Evolutionary conservation across 53 echinoderm and acorn worm genomes (phyloP), one percentile per base, ranked within the genome.

Genomic region (Echinometra lucunter): DNA sequence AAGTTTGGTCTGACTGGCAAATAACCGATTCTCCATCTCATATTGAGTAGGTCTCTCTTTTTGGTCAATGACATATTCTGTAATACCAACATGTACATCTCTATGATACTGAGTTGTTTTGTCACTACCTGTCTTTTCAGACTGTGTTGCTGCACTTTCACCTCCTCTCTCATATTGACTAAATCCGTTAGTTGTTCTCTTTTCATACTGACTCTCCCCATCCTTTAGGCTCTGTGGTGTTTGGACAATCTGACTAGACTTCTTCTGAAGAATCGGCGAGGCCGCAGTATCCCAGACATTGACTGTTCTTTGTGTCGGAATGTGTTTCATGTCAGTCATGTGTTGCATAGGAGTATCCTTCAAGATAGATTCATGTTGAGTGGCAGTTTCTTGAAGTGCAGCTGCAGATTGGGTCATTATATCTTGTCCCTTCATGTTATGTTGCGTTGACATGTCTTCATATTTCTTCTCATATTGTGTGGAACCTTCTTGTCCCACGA

Each of bases 101-200:
- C 23, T 23, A 21, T 66, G 23, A 5, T 66, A 27, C 18, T 88
- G 88, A 23, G 27, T 35, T 35, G 74, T 53, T 2, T 0, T 53
- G 9, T 53, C 53, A 53, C 53, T 53, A 53, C 1, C 6, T 74
- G 34, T 74, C 37, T 11, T 74, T 66, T 66, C 67, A 63, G 44
- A 91, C 60, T 91, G 91, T 42, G 91, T 91, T 27, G 67, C 6
- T 10, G 67, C 19, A 15, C 55, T 45, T 5, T 90, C 91, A 16
- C 25, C 18, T 38, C 37, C 37, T 30, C 25, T 23, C 15, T n/a
- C 49, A 49, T 12, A 49, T 23, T 85, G 49, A 12, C 45, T 49
- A 56, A 27, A 9, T 4, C 88, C 32, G 15, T n/a, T n/a, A n/a
- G n/a, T n/a, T n/a, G n/a, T n/a, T n/a, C n/a, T n/a, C n/a, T n/a